These are phyloP conservation scores for Percopsis transmontana DNA, from an alignment of 2,113 vertebrate species.

Conservation along the genomic window DNA sequence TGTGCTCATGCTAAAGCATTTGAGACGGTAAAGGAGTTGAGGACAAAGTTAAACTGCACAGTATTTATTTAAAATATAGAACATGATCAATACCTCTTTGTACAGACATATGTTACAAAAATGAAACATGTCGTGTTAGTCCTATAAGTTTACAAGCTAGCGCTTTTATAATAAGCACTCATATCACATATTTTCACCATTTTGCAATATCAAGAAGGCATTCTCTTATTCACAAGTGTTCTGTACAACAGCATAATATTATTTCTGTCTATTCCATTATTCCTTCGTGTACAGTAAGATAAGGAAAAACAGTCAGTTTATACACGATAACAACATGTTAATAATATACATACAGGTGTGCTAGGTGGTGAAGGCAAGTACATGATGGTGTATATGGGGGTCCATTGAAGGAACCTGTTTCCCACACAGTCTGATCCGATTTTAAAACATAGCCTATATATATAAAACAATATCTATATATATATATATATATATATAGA, in stretches of 20 bases:
- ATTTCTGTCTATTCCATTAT: neutral
- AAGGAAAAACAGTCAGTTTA: constrained; percentile 20
- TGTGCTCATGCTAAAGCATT: no score
- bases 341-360: constrained; percentile 51
- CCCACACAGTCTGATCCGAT: no score
- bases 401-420: neutral
- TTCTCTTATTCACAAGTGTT: constrained; percentile 1
- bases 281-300: constrained; percentile 27
- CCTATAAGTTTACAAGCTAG: constrained; percentile 1
- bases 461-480: no score
- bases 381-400: constrained; percentile 1
- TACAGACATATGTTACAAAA: constrained; percentile 57
- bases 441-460: no score
- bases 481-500: no score
- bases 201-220: constrained; percentile 7
- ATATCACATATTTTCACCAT: constrained; percentile 11
- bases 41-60: constrained; percentile 20
- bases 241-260: constrained; percentile 18
- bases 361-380: constrained; percentile 13
- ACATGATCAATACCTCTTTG: constrained; percentile 52
- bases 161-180: constrained; percentile 19
- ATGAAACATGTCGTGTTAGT: constrained; percentile 45
- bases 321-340: constrained; percentile 32
- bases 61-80: constrained; percentile 60
- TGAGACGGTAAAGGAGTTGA: neutral